Evolutionary conservation across 2,888 invertebrate species (phyloP), one percentile per base, ranked within the genome.

Genomic region (Ganaspis brasiliensis): DNA sequence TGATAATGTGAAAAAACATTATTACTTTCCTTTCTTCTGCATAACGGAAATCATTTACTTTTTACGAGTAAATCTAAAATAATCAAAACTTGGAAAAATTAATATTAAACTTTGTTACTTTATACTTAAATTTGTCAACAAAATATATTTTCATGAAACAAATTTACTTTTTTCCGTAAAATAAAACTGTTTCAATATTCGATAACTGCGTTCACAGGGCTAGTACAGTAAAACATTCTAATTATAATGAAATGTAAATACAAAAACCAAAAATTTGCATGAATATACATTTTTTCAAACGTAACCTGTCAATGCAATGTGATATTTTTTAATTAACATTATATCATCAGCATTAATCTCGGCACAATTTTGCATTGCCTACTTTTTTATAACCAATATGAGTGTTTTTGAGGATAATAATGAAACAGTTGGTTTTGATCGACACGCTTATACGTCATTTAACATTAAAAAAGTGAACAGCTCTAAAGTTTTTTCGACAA

Each of bases 281-380:
- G 67, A 45, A 24, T 45, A 26, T 45, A 45, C 45, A 67, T n/a
- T 76, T 57, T 31, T 56, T 19, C 37, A 37, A 72, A 35, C 45
- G 56, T 19, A 37, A 24, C 4, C 12, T 61, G 71, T 45, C 71
- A 35, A 77, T 59, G 37, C 55, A 26, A 16, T 9, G 40, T 26
- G 24, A 73, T 59, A 76, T 76, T 74, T 67, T 67, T 78, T 73
- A 73, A 78, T 78, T 76, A 78, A 70, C 71, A 31, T 35, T 35
- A 24, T 40, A 56, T 59, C 56, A 49, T 77, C 55, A 56, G 52
- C 49, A 59, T 40, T 6, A 31, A 31, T n/a, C 31, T 31, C 31
- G 31, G 6, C 31, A 31, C 31, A 31, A 4, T 31, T 31, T 31
- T 31, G 31, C 14, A 16, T 31, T 26, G 56, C 59, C n/a, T n/a